phyloP scores from a whole-genome alignment of 2,797 vertebrate species.

The Chloroceryle inda region DNA sequence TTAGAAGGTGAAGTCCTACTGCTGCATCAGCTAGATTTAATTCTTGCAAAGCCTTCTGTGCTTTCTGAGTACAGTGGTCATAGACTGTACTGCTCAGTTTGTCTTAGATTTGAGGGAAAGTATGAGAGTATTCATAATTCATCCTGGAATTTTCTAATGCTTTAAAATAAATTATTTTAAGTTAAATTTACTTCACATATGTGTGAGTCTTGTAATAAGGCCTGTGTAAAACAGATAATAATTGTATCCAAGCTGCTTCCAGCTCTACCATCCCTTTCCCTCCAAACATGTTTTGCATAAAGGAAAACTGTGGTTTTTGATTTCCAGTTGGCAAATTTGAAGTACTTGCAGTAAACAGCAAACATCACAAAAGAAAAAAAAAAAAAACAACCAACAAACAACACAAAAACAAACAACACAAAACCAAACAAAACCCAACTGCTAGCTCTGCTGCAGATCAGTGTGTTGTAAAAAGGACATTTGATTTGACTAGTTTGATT shows the following conservation, averaged over 20 bases:
- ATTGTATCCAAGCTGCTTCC: neutral
- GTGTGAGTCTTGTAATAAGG: neutral
- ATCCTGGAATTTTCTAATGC: neutral
- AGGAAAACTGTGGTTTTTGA: conserved; percentile 52
- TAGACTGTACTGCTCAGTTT: neutral
- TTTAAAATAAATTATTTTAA: neutral
- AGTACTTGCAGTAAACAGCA: conserved; percentile 33
- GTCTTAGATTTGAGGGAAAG: neutral
- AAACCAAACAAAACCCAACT: neutral
- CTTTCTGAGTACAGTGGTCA: neutral
- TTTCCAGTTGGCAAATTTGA: conserved; percentile 56
- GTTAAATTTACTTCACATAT: neutral
- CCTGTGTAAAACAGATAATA: neutral
- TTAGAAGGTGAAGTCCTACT: neutral
- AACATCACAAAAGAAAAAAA: neutral
- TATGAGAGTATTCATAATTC: neutral
- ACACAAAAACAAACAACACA: neutral
- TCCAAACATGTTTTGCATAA: conserved; percentile 38
- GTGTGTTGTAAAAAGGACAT: neutral
- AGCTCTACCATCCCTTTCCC: neutral
- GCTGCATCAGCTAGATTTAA: neutral
- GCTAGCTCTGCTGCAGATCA: neutral
- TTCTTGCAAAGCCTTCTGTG: neutral
- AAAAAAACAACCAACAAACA: neutral
- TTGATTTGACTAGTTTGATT: neutral